Conservation (phyloP, 2,797 vertebrate genomes). For the Sebastiscus albofasciatus region DNA sequence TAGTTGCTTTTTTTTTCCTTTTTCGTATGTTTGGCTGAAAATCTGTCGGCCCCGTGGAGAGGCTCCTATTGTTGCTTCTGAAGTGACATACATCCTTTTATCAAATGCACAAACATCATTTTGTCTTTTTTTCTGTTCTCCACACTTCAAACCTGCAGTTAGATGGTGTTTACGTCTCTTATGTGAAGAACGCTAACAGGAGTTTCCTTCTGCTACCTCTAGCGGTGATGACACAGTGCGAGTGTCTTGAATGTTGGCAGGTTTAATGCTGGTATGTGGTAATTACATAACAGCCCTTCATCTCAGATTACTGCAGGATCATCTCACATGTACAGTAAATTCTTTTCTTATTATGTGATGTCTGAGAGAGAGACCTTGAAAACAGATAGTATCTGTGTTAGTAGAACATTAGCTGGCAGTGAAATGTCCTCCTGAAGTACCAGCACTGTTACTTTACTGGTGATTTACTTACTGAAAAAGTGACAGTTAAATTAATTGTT, state of each 20-base stretch:
- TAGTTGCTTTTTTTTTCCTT: constrained; percentile 13
- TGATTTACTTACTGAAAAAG: background rate
- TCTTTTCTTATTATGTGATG: constrained; percentile 22
- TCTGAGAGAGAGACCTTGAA: constrained; percentile 9
- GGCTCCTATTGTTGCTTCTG: background rate
- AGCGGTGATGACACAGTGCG: background rate
- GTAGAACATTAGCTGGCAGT: background rate
- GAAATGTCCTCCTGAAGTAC: background rate
- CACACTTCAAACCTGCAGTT: background rate
- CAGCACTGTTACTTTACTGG: background rate
- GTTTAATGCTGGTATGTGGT: background rate
- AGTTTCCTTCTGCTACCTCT: constrained; percentile 10
- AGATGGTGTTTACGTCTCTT: background rate
- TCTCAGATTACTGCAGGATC: constrained; percentile 27
- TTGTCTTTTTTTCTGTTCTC: background rate
- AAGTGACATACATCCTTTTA: background rate
- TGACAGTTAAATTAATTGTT: fast-evolving
- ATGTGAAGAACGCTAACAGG: background rate
- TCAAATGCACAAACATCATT: background rate
- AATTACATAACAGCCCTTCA: background rate
- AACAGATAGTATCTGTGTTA: background rate
- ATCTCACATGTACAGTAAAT: constrained; percentile 16
- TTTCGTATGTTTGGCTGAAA: background rate
- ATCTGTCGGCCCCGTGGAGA: background rate
- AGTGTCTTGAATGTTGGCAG: background rate